These are phyloP conservation scores for Cranoglanis bouderius DNA, from an alignment of 2,113 vertebrate species.

Conservation along the genomic window DNA sequence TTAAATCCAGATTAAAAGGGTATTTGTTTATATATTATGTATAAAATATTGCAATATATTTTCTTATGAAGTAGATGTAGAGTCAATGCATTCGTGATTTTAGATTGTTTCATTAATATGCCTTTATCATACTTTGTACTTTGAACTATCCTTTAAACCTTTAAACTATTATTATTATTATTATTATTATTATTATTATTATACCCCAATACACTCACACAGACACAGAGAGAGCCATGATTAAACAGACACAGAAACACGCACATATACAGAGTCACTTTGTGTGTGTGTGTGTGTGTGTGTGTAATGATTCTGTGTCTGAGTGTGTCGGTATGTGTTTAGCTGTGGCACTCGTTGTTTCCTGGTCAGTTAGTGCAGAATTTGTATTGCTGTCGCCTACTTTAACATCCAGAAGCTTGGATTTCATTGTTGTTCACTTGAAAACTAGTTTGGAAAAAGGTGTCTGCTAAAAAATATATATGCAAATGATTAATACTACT, in stretches of 20 bases:
- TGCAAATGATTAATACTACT: background rate
- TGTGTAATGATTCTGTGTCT: background rate
- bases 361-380: background rate
- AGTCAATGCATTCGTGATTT: background rate
- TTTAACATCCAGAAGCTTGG: background rate
- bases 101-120: background rate
- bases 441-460: background rate
- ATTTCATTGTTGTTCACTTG: background rate
- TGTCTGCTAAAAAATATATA: background rate
- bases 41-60: background rate
- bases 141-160: background rate
- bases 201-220: background rate
- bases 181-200: constrained; percentile 1
- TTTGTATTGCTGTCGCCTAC: background rate
- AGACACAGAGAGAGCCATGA: background rate
- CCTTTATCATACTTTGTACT: background rate
- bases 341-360: background rate
- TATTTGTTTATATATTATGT: background rate
- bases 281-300: background rate
- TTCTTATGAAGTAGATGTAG: background rate
- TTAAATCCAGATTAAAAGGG: background rate
- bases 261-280: background rate
- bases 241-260: background rate
- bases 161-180: background rate
- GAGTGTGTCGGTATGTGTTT: background rate